phyloP scores from a whole-genome alignment of 2,113 vertebrate species.

The Circaetus cinerascens region DNA sequence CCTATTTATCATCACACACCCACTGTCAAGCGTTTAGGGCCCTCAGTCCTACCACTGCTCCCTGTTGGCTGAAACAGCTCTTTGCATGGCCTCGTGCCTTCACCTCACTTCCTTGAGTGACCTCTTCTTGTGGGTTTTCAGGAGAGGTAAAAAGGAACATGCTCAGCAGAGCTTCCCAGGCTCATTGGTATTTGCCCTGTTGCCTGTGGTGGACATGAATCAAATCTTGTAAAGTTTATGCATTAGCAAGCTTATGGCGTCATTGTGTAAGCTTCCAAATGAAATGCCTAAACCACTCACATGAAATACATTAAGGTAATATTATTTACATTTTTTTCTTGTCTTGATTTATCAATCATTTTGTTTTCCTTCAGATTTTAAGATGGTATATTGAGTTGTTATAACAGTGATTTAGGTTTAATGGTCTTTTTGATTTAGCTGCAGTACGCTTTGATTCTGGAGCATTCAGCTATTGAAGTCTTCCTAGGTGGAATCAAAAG shows the following conservation, averaged over 20 bases:
- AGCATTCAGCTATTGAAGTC: neutral
- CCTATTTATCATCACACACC: neutral
- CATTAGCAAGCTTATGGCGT: neutral
- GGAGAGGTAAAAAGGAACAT: neutral
- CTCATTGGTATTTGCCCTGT: neutral
- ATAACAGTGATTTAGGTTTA: neutral
- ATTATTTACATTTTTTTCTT: neutral
- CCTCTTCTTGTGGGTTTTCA: neutral
- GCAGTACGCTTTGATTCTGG: neutral
- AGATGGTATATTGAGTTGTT: neutral
- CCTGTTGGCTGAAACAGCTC: neutral
- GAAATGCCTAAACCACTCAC: neutral
- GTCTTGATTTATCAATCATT: neutral
- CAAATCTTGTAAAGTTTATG: neutral
- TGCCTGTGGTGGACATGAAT: neutral
- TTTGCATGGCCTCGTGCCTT: neutral
- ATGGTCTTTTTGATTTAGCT: neutral
- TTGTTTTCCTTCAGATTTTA: neutral
- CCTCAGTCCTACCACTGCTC: neutral
- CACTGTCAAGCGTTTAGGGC: rapidly evolving
- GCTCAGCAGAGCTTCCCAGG: rapidly evolving
- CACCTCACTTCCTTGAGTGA: neutral
- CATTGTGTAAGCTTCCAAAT: neutral
- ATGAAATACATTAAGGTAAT: neutral
- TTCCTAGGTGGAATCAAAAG: neutral